phyloP scores from a whole-genome alignment of 2,113 vertebrate species.

The Pachycephala philippinensis region DNA sequence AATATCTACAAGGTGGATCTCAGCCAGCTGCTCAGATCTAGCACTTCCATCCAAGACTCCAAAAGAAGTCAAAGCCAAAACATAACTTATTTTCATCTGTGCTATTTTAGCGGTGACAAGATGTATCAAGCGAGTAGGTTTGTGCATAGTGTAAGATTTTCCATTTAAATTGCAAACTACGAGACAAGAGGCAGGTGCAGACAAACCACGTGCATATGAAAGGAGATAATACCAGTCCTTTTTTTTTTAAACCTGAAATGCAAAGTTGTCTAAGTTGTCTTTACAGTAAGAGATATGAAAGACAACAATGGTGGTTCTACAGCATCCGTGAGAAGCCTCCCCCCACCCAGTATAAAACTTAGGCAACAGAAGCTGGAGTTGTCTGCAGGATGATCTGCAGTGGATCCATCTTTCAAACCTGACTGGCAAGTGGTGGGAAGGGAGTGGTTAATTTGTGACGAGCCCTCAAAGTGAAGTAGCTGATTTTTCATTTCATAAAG shows the following conservation, averaged over 20 bases:
- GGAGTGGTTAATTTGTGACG: background rate
- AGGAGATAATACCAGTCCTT: background rate
- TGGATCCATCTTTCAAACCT: background rate
- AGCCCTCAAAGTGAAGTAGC: background rate
- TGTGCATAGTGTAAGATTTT: constrained; percentile 5
- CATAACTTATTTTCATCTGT: constrained; percentile 42
- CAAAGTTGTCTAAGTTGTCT: background rate
- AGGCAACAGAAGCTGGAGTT: background rate
- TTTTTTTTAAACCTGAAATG: background rate
- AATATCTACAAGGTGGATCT: background rate
- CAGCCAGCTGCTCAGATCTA: constrained; percentile 39
- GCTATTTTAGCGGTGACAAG: constrained; percentile 55
- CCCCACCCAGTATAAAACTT: background rate
- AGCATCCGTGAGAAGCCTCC: background rate
- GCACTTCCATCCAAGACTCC: constrained; percentile 12
- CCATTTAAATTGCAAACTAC: constrained; percentile 10
- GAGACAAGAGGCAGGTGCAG: constrained; percentile 48
- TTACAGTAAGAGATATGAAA: background rate
- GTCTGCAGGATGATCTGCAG: background rate
- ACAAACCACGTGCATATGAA: background rate
- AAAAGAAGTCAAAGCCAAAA: constrained; percentile 33
- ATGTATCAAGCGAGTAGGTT: constrained; percentile 7
- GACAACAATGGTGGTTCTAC: background rate
- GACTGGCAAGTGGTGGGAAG: background rate
- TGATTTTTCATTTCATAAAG: background rate